Evolutionary conservation across 1,140 invertebrate genomes (phyloP).

Genomic region (Panagrolaimus sp.): DNA sequence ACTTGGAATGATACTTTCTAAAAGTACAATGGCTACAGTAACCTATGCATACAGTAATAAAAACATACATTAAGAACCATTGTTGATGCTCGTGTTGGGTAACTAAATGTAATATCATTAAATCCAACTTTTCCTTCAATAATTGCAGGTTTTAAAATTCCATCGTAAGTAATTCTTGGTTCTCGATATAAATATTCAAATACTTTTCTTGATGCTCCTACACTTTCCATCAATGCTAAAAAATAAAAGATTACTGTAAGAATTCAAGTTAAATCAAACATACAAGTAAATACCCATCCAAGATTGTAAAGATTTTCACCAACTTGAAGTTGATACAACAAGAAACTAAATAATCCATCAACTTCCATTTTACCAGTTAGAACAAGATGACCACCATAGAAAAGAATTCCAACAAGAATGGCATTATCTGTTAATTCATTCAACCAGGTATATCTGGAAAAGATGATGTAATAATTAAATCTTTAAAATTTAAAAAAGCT

Average conservation of each 20-base stretch:
- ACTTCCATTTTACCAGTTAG: constrained; percentile 32
- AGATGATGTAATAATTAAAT: too few relatives aligned
- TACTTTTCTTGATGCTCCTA: constrained; percentile 61
- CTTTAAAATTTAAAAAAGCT: too few relatives aligned
- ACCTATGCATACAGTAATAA: background rate
- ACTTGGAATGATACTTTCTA: constrained; percentile 60
- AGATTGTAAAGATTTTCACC: constrained; percentile 44
- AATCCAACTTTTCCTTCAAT: constrained; percentile 58
- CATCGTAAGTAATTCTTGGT: constrained; percentile 50
- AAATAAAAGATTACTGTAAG: constrained; percentile 18
- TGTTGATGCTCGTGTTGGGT: constrained; percentile 62
- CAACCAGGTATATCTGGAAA: constrained; percentile 50
- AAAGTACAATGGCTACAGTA: constrained; percentile 13
- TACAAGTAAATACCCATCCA: constrained; percentile 22
- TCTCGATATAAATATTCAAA: constrained; percentile 61
- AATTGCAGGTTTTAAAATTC: constrained; percentile 12
- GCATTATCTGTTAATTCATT: constrained; percentile 46
- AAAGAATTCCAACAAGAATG: constrained; percentile 44
- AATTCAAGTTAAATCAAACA: background rate
- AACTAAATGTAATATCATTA: constrained; percentile 60
- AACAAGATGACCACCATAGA: constrained; percentile 51
- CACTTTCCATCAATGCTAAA: constrained; percentile 60
- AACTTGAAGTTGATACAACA: constrained; percentile 53
- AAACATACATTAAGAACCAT: constrained; percentile 66
- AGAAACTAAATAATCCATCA: constrained; percentile 38